Percentiles rank a stretch among this genome's conserved stretches.
Conservation (phyloP, 1,140 invertebrate species). For the Lithobius niger region DNA sequence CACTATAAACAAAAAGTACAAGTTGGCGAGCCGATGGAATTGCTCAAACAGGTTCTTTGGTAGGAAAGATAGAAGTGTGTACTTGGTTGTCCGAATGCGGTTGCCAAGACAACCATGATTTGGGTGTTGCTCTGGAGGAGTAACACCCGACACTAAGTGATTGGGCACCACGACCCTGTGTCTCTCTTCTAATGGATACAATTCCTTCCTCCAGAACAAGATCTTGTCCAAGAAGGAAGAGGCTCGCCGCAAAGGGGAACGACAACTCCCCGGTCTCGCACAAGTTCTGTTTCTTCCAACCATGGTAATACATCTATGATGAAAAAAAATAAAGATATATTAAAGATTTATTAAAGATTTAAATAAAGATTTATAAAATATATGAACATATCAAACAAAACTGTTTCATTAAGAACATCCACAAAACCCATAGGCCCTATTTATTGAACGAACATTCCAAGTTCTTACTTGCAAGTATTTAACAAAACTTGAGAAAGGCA, state of each 20-base stretch:
- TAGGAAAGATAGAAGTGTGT: conserved; percentile 83
- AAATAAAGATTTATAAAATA: not conserved
- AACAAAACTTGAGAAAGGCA: not conserved
- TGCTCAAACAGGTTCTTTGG: conserved; percentile 96
- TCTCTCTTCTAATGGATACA: not conserved
- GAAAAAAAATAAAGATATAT: not conserved
- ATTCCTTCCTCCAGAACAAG: conserved; percentile 10
- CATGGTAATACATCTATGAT: conserved; percentile 1
- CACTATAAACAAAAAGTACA: conserved; percentile 96
- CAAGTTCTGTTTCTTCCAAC: not conserved
- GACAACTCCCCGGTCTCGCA: not conserved
- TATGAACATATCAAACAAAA: not conserved
- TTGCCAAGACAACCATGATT: conserved; percentile 67
- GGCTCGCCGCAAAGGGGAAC: not conserved
- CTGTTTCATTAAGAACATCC: no score
- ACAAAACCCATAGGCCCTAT: no score
- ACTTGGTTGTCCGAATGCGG: conserved; percentile 85
- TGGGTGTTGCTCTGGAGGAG: conserved; percentile 60
- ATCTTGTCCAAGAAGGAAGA: conserved; percentile 10
- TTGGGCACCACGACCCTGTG: conserved; percentile 7
- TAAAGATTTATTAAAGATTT: not conserved
- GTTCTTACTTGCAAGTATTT: not conserved
- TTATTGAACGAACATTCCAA: not conserved
- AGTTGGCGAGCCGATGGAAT: conserved; percentile 92
- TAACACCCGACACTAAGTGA: conserved; percentile 16